phyloP scores from a whole-genome alignment of 1,140 invertebrate genomes.

The Platorchestia sp. region DNA sequence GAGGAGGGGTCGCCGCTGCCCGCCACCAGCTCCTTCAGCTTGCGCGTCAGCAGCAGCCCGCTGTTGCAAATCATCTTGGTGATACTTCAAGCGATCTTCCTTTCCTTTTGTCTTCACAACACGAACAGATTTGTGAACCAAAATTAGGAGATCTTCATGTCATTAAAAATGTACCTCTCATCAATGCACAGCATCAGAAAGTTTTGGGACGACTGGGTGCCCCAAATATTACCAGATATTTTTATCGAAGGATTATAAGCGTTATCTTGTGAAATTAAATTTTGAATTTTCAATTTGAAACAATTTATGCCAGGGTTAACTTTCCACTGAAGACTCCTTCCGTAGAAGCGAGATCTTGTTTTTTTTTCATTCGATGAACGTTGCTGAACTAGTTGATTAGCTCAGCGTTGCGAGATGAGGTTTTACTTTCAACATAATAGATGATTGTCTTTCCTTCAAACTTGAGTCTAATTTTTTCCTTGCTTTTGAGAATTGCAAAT shows the following conservation, averaged over 20 bases:
- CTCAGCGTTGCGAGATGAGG: too few species aligned
- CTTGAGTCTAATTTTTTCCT: too few species aligned
- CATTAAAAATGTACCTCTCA: neutral
- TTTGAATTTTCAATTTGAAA: neutral
- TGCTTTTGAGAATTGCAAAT: too few species aligned
- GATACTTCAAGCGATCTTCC: neutral
- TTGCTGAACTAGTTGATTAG: neutral
- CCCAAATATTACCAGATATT: neutral
- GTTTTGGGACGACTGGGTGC: neutral
- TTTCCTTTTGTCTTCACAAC: neutral
- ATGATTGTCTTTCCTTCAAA: too few species aligned
- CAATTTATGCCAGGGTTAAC: neutral
- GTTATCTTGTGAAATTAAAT: neutral
- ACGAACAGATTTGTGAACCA: neutral
- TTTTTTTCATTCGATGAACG: neutral
- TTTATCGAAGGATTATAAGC: neutral
- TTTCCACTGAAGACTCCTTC: neutral
- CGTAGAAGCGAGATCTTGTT: neutral
- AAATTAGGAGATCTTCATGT: neutral
- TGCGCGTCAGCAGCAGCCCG: slow-evolving; percentile 65
- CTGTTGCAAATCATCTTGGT: slow-evolving; percentile 67
- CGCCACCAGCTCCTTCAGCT: slow-evolving; percentile 64
- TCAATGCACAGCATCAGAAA: neutral
- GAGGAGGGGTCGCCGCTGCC: slow-evolving; percentile 56
- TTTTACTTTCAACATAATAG: neutral